phyloP scores from a whole-genome alignment of 2,797 vertebrate genomes.

The Crenichthys baileyi region DNA sequence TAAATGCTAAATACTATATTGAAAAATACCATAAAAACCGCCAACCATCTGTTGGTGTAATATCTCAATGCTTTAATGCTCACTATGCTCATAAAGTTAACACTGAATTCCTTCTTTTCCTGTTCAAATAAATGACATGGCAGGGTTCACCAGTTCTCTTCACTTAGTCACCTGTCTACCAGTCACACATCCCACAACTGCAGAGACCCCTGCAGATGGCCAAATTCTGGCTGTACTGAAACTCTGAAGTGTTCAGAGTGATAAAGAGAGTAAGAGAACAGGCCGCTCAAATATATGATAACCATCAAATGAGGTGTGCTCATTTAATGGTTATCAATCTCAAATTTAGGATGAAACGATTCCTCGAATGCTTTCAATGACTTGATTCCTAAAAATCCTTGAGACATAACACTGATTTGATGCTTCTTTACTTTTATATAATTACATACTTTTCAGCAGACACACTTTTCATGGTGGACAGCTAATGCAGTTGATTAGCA shows the following conservation, averaged over 20 bases:
- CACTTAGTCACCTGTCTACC: background rate
- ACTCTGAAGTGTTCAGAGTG: background rate
- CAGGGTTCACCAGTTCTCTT: background rate
- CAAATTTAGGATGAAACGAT: background rate
- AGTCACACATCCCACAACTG: background rate
- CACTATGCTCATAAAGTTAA: background rate
- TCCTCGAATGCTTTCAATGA: background rate
- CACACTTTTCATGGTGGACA: background rate
- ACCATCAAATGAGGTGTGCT: background rate
- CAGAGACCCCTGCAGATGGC: background rate
- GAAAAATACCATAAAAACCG: background rate
- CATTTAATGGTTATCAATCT: background rate
- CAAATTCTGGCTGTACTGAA: no score
- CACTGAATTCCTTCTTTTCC: background rate
- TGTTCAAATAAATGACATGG: background rate
- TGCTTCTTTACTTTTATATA: background rate
- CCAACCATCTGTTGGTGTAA: background rate
- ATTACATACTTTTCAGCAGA: background rate
- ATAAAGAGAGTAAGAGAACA: background rate
- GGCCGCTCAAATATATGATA: background rate
- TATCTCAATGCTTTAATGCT: background rate
- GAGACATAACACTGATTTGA: background rate
- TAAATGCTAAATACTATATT: background rate
- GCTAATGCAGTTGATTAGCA: background rate
- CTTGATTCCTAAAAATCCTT: background rate